These are phyloP conservation scores for Chloroclysta siterata DNA, from an alignment of 2,888 invertebrate genomes.

Conservation along the genomic window DNA sequence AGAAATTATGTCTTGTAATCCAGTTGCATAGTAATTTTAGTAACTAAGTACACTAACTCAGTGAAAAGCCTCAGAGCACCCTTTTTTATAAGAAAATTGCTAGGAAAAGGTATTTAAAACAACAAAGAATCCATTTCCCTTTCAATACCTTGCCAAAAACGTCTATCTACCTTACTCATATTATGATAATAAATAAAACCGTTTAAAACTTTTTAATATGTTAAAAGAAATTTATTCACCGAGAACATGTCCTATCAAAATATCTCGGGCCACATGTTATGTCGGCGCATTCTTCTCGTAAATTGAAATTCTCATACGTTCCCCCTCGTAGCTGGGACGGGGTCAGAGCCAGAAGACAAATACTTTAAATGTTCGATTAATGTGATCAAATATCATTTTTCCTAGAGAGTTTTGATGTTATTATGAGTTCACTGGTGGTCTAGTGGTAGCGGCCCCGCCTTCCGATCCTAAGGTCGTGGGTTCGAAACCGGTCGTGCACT, in stretches of 20 bases:
- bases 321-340: conserved; percentile 72
- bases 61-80: not conserved
- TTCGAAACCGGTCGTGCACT: too few species aligned
- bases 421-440: not conserved
- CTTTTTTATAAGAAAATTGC: not conserved
- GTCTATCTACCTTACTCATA: conserved; percentile 25
- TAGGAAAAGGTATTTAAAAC: conserved; percentile 8
- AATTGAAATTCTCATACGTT: conserved; percentile 85
- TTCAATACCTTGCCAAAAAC: conserved; percentile 27
- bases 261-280: conserved; percentile 85
- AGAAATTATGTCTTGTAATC: too few species aligned
- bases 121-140: conserved; percentile 23
- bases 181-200: conserved; percentile 70
- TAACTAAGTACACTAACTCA: not conserved
- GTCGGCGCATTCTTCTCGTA: conserved; percentile 86
- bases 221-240: conserved; percentile 83
- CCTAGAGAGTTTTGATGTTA: conserved; percentile 38
- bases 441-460: too few species aligned
- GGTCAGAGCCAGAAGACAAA: conserved; percentile 82
- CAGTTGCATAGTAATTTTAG: too few species aligned
- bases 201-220: conserved; percentile 81
- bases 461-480: too few species aligned
- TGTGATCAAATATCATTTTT: conserved; percentile 75
- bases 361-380: conserved; percentile 82
- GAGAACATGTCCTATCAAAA: conserved; percentile 85